These are phyloP conservation scores for Stomorhina lunata DNA, from an alignment of 2,888 invertebrate species.

Conservation along the genomic window DNA sequence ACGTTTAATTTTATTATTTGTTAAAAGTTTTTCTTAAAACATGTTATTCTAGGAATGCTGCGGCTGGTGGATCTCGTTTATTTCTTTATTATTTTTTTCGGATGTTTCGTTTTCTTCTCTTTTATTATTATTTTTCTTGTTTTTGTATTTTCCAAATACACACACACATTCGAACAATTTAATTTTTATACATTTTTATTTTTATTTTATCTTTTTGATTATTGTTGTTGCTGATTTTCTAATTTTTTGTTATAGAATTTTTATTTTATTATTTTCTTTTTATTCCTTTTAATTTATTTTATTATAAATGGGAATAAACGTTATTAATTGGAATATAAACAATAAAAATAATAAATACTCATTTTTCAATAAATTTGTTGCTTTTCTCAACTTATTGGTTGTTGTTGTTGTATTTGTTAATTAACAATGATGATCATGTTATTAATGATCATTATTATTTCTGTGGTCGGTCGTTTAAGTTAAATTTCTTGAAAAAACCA, in stretches of 20 bases:
- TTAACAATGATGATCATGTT: constrained; percentile 13
- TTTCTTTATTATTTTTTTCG: not conserved
- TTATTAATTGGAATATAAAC: constrained; percentile 54
- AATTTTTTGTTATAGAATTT: not conserved
- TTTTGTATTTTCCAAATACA: constrained; percentile 38
- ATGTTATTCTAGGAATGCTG: constrained; percentile 57
- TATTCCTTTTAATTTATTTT: not conserved
- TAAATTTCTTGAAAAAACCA: constrained; percentile 34
- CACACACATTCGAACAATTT: constrained; percentile 37
- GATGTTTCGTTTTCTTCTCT: not conserved
- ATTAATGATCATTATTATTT: constrained; percentile 13
- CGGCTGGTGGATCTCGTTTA: constrained; percentile 21
- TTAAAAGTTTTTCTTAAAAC: constrained; percentile 36
- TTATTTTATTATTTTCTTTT: not conserved
- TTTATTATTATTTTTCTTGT: constrained; percentile 4
- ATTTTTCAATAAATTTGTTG: constrained; percentile 1
- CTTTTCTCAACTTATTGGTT: not conserved
- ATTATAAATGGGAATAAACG: constrained; percentile 10
- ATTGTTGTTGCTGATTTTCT: constrained; percentile 20
- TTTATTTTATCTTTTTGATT: too few species aligned
- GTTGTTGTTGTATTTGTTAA: constrained; percentile 13
- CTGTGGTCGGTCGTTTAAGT: too few species aligned
- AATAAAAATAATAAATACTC: constrained; percentile 29
- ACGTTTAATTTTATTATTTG: not conserved
- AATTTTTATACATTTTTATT: constrained; percentile 37